Base-by-base conservation (phyloP, 2,888 invertebrate genomes). In the Dione juno region DNA sequence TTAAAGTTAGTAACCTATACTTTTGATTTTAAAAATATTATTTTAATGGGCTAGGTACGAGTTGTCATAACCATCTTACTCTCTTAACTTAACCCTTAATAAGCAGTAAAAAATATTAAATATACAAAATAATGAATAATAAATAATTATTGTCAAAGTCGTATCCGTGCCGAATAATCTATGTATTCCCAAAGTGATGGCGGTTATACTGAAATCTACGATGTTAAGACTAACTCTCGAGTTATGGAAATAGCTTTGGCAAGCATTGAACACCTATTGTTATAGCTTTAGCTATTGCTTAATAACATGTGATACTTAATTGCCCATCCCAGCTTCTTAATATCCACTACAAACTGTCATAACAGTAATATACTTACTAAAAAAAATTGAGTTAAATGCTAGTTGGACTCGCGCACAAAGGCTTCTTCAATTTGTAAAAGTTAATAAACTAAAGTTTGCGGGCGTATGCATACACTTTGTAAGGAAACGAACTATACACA, bases 121-220 rank as follows among this genome's bases (percentile, higher is more conserved):
- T n/a, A n/a, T n/a, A 48, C 9, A 19, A 48, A 5, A 13, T 19
- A 6, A 19, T 14, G 16, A 37, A 14, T 3, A 10, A 19, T n/a
- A 37, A 14, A 10, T 14, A 0, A 21, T 14, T 7, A 16, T 21
- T 5, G 40, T 14, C 19, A 61, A 8, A 43, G 45, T 63, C 63
- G 68, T 68, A 45, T 45, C 40, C 63, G 63, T 63, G 43, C 69
- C 54, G 75, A 50, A 41, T 10, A 35, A 71, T 54, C 63, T 10
- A 57, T 69, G 65, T 35, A 41, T 6, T 9, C 10, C n/a, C 14
- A 48, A 70, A 73, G 66, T 61, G 37, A 70, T 66, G 57, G 58
- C 61, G 69, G 75, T 71, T 73, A 68, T 72, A 86, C 85, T 82
- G 77, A 80, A 80, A 83, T 86, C 85, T 87, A 86, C 84, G 82